Evolutionary conservation across 2,797 vertebrate genomes (phyloP).

Genomic region (Leptodactylus fallax): DNA sequence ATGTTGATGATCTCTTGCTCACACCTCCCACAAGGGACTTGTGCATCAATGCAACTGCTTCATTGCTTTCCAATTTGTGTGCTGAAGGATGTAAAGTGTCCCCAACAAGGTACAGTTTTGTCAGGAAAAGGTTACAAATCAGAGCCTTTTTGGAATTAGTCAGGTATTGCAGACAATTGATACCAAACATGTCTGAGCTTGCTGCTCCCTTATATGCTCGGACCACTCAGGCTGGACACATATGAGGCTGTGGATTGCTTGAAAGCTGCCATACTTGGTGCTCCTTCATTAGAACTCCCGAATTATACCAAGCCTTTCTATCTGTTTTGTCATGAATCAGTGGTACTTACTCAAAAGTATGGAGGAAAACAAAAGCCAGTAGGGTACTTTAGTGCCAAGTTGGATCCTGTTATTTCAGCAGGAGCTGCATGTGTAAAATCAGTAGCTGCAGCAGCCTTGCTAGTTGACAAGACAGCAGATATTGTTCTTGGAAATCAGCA

Average conservation of each 20-base stretch:
- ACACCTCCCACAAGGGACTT: background rate
- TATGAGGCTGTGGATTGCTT: background rate
- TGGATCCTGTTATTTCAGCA: background rate
- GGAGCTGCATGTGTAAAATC: background rate
- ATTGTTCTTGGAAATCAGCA: background rate
- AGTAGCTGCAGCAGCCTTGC: background rate
- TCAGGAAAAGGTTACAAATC: background rate
- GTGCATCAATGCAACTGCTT: background rate
- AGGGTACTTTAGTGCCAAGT: background rate
- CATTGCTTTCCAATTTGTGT: background rate
- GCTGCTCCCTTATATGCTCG: background rate
- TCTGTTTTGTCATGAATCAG: no score
- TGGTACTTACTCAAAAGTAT: no score
- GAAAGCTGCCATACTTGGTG: background rate
- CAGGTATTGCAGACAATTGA: constrained; percentile 1
- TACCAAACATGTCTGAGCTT: background rate
- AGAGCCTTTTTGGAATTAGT: background rate
- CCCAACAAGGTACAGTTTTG: constrained; percentile 9
- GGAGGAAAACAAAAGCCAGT: background rate
- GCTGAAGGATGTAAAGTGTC: background rate
- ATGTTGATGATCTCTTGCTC: background rate
- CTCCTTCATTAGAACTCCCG: no score
- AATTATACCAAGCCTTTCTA: no score
- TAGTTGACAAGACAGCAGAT: background rate
- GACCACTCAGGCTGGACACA: background rate